A percentile compares a stretch with the other conserved stretches of the same genome.
phyloP scores from a whole-genome alignment of 2,113 vertebrate genomes.

The Myotis brandtii region DNA sequence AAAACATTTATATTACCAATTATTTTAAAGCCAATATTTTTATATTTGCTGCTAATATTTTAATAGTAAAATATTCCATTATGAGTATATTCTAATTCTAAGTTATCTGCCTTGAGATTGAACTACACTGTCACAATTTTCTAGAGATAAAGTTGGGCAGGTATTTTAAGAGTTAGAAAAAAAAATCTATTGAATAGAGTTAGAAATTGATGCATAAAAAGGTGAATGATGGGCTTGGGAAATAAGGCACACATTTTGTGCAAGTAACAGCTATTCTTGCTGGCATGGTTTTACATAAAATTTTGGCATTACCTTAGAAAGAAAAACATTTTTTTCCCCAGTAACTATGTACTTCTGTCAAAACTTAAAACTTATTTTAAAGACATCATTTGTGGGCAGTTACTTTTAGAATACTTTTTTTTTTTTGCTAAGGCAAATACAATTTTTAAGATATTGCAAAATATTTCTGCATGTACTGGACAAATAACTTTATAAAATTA shows the following conservation, averaged over 20 bases:
- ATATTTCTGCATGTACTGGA: not conserved
- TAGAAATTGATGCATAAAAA: not conserved
- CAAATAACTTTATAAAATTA: not conserved
- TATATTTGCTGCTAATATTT: not conserved
- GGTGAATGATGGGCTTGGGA: not conserved
- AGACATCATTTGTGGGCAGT: not conserved
- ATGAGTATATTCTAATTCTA: not conserved
- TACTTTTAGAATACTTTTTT: constrained; percentile 17
- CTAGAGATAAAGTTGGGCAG: not conserved
- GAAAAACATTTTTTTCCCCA: not conserved
- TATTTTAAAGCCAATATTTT: constrained; percentile 28
- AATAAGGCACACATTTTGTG: constrained; percentile 21
- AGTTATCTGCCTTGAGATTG: not conserved
- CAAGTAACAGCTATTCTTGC: not conserved
- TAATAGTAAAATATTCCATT: not conserved
- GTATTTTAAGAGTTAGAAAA: constrained; percentile 12
- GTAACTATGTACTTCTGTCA: not conserved
- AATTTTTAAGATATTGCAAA: not conserved
- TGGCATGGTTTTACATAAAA: not conserved
- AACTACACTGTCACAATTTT: not conserved
- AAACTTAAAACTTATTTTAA: constrained; percentile 38
- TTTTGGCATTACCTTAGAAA: not conserved
- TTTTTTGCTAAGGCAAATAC: not conserved
- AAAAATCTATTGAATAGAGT: not conserved
- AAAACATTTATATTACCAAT: not conserved